These are phyloP conservation scores for Cherax quadricarinatus DNA, from an alignment of 1,140 invertebrate genomes.

Conservation along the genomic window DNA sequence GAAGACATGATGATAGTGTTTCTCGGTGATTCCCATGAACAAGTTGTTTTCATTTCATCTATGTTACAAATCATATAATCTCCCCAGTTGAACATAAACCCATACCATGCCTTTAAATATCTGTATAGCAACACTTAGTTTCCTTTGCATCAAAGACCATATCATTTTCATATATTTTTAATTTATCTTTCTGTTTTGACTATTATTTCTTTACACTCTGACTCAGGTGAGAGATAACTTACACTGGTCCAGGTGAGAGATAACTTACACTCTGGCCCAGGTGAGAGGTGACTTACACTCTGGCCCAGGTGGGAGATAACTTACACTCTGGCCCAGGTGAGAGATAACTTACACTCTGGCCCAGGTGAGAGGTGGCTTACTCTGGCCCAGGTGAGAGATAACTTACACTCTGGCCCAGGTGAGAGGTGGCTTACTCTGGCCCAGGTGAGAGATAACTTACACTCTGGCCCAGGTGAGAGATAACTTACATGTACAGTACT, in stretches of 20 bases:
- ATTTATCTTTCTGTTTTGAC: background rate
- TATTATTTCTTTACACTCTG: background rate
- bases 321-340: background rate
- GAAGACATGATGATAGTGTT: background rate
- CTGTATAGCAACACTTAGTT: background rate
- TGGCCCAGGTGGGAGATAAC: too few species aligned
- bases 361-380: background rate
- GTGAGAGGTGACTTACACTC: background rate
- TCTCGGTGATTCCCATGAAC: background rate
- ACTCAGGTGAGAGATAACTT: background rate
- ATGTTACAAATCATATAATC: constrained; percentile 11
- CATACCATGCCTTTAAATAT: constrained; percentile 25
- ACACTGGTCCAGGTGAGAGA: background rate
- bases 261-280: background rate
- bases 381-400: background rate
- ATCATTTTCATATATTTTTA: background rate
- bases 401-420: background rate
- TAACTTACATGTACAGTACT: background rate
- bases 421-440: background rate
- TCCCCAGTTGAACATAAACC: constrained; percentile 16
- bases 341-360: background rate
- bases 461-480: background rate
- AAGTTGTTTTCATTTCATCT: constrained; percentile 26
- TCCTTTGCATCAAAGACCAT: constrained; percentile 7
- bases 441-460: background rate